phyloP scores from a whole-genome alignment of 2,113 vertebrate genomes.

The Misgurnus anguillicaudatus region DNA sequence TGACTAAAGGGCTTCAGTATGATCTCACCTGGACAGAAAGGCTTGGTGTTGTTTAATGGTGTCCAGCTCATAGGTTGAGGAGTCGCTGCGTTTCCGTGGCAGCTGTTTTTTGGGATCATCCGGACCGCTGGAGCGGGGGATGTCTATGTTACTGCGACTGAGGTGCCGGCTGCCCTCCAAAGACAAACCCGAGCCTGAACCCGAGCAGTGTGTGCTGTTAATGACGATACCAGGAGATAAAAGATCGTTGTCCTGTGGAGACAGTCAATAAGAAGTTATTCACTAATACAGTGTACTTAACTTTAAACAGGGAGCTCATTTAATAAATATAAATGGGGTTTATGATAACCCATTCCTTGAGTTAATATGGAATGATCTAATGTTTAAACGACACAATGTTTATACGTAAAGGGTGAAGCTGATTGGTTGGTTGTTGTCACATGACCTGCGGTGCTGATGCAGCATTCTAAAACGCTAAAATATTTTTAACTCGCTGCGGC shows the following conservation, averaged over 20 bases:
- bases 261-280: constrained; percentile 18
- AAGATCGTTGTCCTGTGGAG: constrained; percentile 86
- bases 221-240: constrained; percentile 88
- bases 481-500: no score
- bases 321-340: no score
- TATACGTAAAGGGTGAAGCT: no score
- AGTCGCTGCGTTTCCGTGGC: constrained; percentile 95
- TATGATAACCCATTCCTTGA: no score
- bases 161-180: constrained; percentile 92
- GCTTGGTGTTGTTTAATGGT: constrained; percentile 97
- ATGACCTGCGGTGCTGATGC: no score
- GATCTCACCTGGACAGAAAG: constrained; percentile 90
- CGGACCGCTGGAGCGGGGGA: constrained; percentile 82
- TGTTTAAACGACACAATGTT: no score
- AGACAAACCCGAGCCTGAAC: constrained; percentile 66
- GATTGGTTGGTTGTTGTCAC: no score
- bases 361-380: no score
- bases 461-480: no score
- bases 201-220: constrained; percentile 78
- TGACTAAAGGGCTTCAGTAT: no score
- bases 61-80: constrained; percentile 94
- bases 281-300: neutral
- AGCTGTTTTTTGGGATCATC: constrained; percentile 89
- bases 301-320: no score
- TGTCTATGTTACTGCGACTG: constrained; percentile 96